phyloP scores from a whole-genome alignment of 2,797 vertebrate species.

The Myotis planiceps region DNA sequence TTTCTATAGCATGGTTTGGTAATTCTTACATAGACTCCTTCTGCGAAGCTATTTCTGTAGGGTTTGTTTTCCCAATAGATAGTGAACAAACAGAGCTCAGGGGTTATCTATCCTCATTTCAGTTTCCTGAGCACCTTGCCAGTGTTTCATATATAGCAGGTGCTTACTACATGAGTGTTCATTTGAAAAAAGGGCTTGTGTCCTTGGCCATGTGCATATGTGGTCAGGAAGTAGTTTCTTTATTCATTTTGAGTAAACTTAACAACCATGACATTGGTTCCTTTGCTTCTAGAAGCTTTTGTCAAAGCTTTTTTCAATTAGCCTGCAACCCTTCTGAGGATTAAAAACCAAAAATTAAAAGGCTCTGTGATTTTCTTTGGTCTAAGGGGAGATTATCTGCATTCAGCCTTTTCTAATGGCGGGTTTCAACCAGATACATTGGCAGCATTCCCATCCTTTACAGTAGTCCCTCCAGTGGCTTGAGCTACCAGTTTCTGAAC shows the following conservation, averaged over 20 bases:
- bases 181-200: background rate
- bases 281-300: constrained; percentile 73
- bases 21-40: background rate
- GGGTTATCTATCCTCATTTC: background rate
- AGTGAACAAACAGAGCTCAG: background rate
- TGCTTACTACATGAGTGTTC: background rate
- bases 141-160: background rate
- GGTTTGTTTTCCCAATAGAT: background rate
- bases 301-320: constrained; percentile 81
- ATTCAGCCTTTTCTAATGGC: constrained; percentile 72
- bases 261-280: constrained; percentile 25
- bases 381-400: constrained; percentile 77
- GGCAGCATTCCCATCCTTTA: constrained; percentile 39
- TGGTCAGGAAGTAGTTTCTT: constrained; percentile 9
- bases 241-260: background rate
- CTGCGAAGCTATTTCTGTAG: background rate
- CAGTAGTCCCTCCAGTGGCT: constrained; percentile 16
- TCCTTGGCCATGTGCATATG: background rate
- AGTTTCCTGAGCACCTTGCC: background rate
- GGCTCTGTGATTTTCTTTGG: constrained; percentile 74
- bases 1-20: background rate
- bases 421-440: constrained; percentile 73
- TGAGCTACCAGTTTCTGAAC: constrained; percentile 16
- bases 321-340: constrained; percentile 66
- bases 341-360: constrained; percentile 81